Percentiles rank a stretch among this genome's conserved stretches.
phyloP scores from a whole-genome alignment of 2,888 invertebrate genomes.

The Poecilus cupreus region DNA sequence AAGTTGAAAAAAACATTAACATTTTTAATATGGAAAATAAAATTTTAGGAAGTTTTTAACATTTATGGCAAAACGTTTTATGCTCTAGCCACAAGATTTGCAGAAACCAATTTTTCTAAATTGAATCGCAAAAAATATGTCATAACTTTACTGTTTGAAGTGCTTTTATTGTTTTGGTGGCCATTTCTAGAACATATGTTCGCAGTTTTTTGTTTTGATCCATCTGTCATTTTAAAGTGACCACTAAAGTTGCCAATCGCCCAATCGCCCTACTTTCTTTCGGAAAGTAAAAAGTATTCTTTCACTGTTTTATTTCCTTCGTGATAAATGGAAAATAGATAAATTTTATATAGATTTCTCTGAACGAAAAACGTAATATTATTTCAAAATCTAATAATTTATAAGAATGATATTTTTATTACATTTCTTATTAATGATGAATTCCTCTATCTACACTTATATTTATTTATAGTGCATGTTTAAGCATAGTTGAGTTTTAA shows the following conservation, averaged over 20 bases:
- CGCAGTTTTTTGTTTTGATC: not conserved
- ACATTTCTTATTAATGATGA: too few relatives aligned
- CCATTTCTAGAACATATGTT: conserved; percentile 1
- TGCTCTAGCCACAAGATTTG: too few relatives aligned
- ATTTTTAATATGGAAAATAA: too few relatives aligned
- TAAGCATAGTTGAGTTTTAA: too few relatives aligned
- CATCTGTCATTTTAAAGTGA: conserved; percentile 36
- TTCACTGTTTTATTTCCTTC: not conserved
- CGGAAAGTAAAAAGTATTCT: not conserved
- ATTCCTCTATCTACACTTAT: too few relatives aligned
- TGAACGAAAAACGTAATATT: not conserved
- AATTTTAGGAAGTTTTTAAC: too few relatives aligned
- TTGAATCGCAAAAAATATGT: too few relatives aligned
- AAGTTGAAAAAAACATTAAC: too few relatives aligned
- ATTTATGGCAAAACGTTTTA: too few relatives aligned
- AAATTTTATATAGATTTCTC: conserved; percentile 39
- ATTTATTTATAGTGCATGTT: too few relatives aligned
- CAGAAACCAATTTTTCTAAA: too few relatives aligned
- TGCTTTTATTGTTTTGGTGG: conserved; percentile 11
- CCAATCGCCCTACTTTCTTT: not conserved
- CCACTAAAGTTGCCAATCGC: conserved; percentile 17
- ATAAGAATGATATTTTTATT: not conserved
- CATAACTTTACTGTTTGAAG: too few relatives aligned
- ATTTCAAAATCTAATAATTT: conserved; percentile 28
- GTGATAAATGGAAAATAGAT: conserved; percentile 29